phyloP scores from a whole-genome alignment of 2,888 invertebrate species.

The Tridacna crocea region DNA sequence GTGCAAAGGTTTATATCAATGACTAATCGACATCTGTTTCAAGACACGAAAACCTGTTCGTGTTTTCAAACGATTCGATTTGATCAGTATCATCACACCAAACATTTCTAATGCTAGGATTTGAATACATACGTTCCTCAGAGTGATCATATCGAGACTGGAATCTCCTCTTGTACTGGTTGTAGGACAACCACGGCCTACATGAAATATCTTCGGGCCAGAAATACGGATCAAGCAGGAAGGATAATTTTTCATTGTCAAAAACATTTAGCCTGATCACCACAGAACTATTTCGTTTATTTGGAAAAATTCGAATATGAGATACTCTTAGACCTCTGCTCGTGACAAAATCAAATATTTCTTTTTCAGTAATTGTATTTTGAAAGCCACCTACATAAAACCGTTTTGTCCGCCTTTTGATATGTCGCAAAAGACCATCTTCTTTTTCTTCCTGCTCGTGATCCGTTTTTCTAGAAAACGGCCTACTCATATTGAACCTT shows the following conservation, averaged over 20 bases:
- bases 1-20: conserved; percentile 2
- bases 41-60: not conserved
- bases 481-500: no score
- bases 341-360: not conserved
- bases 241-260: not conserved
- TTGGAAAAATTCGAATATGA: not conserved
- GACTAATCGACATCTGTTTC: not conserved
- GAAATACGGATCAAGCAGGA: not conserved
- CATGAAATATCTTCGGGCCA: not conserved
- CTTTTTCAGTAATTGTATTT: not conserved
- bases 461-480: no score
- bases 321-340: not conserved
- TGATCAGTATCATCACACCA: not conserved
- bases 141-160: not conserved
- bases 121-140: not conserved
- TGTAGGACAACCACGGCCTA: conserved; percentile 5
- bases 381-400: conserved; percentile 7
- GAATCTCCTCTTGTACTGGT: not conserved
- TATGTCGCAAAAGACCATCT: not conserved
- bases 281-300: not conserved
- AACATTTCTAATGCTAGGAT: not conserved
- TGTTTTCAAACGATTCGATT: not conserved
- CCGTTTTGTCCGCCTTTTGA: conserved; percentile 4
- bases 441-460: no score
- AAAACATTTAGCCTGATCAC: not conserved